Evolutionary conservation across 2,888 invertebrate genomes (phyloP).

Genomic region (Diploptera punctata): DNA sequence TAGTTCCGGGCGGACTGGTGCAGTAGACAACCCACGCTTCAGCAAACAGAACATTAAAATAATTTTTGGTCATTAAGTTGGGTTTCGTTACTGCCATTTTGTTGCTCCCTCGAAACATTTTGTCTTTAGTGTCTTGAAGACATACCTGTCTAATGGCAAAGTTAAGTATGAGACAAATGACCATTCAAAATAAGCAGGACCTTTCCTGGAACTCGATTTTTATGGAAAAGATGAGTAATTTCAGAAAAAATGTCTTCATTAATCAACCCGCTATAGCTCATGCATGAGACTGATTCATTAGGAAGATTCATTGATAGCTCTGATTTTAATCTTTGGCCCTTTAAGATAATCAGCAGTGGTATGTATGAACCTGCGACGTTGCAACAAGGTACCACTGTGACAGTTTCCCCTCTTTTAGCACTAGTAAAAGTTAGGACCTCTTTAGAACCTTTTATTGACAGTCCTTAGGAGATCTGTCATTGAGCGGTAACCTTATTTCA

Average conservation of each 20-base stretch:
- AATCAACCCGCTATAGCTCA: conserved; percentile 6
- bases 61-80: no score
- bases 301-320: neutral
- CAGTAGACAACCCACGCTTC: no score
- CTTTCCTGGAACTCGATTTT: no score
- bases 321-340: neutral
- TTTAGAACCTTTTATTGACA: neutral
- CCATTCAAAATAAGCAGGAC: neutral
- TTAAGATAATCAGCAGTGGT: conserved; percentile 3
- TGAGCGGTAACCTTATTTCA: neutral
- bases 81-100: no score
- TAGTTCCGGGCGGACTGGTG: no score
- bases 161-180: neutral
- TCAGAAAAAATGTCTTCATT: no score
- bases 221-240: no score
- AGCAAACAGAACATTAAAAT: no score
- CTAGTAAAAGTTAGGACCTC: neutral
- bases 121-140: no score
- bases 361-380: conserved; percentile 3
- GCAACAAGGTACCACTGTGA: neutral
- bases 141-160: neutral
- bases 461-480: no score
- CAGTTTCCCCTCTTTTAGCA: neutral
- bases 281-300: neutral
- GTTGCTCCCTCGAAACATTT: no score